Evolutionary conservation across 2,797 vertebrate genomes (phyloP), one percentile per base, ranked within the genome.

Genomic region (Otus scops): DNA sequence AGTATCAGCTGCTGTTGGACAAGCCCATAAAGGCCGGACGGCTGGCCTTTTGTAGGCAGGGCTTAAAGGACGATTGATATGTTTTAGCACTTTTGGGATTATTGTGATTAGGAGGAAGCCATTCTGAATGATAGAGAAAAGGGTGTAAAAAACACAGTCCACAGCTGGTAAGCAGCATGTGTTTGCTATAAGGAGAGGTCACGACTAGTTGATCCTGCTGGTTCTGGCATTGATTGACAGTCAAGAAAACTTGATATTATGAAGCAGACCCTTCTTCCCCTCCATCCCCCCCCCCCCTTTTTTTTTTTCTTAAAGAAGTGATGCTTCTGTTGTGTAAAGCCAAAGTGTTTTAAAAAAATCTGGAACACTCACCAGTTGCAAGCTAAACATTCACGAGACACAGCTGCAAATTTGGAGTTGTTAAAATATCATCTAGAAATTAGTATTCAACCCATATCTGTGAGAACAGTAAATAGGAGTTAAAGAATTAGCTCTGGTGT

Each of bases 61-160:
- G 98, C 97, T 98, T 98, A 98, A 97, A 98, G 98, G 98, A 98
- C 98, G 98, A 99, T 99, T 99, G 98, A 98, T 98, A 98, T 98
- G 98, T 98, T 97, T 97, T 98, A 97, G 97, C 98, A 98, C 97
- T 99, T 98, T 95, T 97, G 97, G 97, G 98, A 98, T 98, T 98
- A 98, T 99, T 99, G 98, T 98, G 98, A 99, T 99, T 98, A 98
- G 98, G 98, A 98, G 98, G 98, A 98, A 98, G 97, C 97, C 97
- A 98, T 98, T 98, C 97, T 98, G 97, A 98, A 98, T 96, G 97
- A 97, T 97, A 91, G 97, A 96, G 98, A 97, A 98, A 98, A 98
- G 96, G 96, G 98, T 96, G 97, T 97, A 97, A 97, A 96, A 96
- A 97, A 97, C 97, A 97, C 96, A 97, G 97, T 97, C 97, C 98